Base-by-base conservation (phyloP, 2,113 vertebrate genomes). In the Eretmochelys imbricata region DNA sequence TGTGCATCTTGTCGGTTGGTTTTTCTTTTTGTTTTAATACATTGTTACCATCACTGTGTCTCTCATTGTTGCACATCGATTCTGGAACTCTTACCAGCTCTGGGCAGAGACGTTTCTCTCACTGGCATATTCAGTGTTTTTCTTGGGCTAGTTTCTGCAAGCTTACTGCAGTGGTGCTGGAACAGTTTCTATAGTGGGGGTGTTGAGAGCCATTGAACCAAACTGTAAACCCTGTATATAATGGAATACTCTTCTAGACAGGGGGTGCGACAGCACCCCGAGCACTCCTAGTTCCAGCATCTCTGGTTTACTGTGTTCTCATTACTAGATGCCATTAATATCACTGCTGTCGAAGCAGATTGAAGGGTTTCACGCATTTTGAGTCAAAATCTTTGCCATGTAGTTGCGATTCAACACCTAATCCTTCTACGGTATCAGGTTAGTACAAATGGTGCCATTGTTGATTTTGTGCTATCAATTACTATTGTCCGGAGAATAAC, bases 401-500 rank as follows among this genome's bases (percentile, higher is more conserved):
- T 7, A 51, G 49, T 80, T 90, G 27, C 8, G 38, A 24, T 27
- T 14, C 9, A 25, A 6, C 20, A 80, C 1, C 14, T 54, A 8
- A 20, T 72, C n/a, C 38, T 54, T 27, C 54, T 59, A 42, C 38
- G 65, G 6, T 55, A 51, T 22, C 27, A 54, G 59, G 75, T 57
- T 53, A 82, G 2, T 65, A 19, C 49, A 49, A 65, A 82, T 79
- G 17, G 16, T 0, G 0, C 11, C 5, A 0, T 13, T 5, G 22
- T 16, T 78, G 69, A 59, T 54, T 8, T 75, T 35, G 38, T n/a
- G 19, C 3, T 49, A 9, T 51, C 49, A 22, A 5, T 25, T 78
- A 4, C 24, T 24, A 16, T 78, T 54, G 50, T 10, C 4, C 25
- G 31, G 62, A 49, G 38, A 78, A 10, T 75, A 49, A 19, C 62